Percentiles rank a stretch among this genome's conserved stretches.
Conservation (phyloP, 2,797 vertebrate genomes). For the Sebastes nivosus region DNA sequence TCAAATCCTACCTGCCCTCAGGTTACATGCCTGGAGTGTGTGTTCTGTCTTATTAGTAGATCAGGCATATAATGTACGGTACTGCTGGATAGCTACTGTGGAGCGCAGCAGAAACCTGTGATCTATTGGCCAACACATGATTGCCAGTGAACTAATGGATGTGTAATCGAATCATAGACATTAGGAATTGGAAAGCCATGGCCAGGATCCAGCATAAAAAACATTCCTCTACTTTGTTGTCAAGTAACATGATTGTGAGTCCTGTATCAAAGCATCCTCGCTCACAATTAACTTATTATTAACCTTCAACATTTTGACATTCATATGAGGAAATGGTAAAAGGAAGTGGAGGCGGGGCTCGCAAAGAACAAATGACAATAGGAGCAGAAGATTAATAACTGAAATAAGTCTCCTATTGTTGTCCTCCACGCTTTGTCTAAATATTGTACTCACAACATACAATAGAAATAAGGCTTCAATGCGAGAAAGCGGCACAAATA, state of each 20-base stretch:
- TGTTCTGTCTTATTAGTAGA: not conserved
- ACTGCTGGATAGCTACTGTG: not conserved
- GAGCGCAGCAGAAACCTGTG: conserved; percentile 3
- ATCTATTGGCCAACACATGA: conserved; percentile 59
- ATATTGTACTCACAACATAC: not conserved
- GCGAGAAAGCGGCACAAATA: not conserved
- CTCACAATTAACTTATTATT: conserved; percentile 60
- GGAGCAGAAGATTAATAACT: conserved; percentile 7
- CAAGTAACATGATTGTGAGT: conserved; percentile 12
- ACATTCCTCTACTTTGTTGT: conserved; percentile 33
- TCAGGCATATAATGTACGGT: not conserved
- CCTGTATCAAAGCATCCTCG: conserved; percentile 38
- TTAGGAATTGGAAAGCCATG: conserved; percentile 61
- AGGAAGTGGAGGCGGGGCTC: not conserved
- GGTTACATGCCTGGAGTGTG: not conserved
- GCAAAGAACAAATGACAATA: not conserved
- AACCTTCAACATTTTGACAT: conserved; percentile 66
- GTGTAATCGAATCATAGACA: conserved; percentile 74
- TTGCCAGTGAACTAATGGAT: conserved; percentile 72
- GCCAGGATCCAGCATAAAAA: conserved; percentile 46
- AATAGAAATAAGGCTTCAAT: not conserved
- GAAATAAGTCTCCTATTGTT: conserved; percentile 6
- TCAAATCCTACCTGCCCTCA: not conserved
- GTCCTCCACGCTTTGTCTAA: not conserved
- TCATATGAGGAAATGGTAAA: conserved; percentile 33